These are phyloP conservation scores for Cydia splendana DNA, from an alignment of 1,140 invertebrate species.

Conservation along the genomic window DNA sequence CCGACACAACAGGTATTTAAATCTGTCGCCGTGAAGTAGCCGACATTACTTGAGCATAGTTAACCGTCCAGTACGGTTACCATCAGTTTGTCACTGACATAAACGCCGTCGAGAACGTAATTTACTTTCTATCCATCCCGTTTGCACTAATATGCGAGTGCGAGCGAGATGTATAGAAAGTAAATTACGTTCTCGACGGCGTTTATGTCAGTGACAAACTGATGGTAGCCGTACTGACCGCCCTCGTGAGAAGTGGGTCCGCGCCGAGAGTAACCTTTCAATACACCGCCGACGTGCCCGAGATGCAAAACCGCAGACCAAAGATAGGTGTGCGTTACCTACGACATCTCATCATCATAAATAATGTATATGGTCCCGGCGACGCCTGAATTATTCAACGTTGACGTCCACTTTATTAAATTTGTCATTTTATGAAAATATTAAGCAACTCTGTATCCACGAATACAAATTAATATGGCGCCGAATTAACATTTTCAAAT, in stretches of 20 bases:
- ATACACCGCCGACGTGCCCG: conserved; percentile 67
- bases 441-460: conserved; percentile 41
- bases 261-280: conserved; percentile 49
- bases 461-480: conserved; percentile 61
- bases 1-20: neutral
- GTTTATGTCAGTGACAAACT: no score
- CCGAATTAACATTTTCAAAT: conserved; percentile 37
- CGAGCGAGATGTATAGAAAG: no score
- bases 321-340: conserved; percentile 66
- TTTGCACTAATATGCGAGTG: no score
- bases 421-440: conserved; percentile 76
- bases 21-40: neutral
- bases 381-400: conserved; percentile 73
- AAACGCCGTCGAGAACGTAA: no score
- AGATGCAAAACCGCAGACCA: conserved; percentile 72
- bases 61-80: no score
- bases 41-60: neutral
- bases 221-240: no score
- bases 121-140: no score
- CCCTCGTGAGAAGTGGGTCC: conserved; percentile 21
- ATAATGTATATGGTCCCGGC: conserved; percentile 68
- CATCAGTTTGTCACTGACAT: no score
- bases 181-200: no score
- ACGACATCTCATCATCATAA: conserved; percentile 75
- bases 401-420: conserved; percentile 74